Conservation (phyloP, 2,797 vertebrate genomes). For the Okamejei kenojei region DNA sequence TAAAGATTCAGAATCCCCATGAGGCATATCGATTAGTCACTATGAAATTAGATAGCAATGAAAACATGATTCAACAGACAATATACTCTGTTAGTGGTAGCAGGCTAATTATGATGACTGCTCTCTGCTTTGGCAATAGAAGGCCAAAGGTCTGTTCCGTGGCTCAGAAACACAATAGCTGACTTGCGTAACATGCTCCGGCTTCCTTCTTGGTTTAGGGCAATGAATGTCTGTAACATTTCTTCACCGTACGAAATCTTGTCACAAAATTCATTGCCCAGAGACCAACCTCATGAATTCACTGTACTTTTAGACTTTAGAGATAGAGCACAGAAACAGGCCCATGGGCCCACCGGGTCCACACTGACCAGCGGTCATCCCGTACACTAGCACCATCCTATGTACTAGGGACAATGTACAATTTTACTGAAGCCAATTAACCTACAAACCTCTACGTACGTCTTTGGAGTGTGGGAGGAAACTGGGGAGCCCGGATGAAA, state of each 20-base stretch:
- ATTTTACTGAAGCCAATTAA: no score
- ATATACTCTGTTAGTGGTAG: neutral
- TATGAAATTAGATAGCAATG: neutral
- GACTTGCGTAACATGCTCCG: neutral
- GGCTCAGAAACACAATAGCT: neutral
- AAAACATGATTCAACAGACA: neutral
- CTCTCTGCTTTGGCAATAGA: neutral
- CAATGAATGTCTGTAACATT: neutral
- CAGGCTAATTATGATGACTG: neutral
- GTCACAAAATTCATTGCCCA: neutral
- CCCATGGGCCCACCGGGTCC: no score
- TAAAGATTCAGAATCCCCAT: no score
- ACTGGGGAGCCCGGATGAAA: no score
- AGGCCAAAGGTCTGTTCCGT: neutral
- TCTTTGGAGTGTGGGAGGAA: no score
- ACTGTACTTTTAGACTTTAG: no score
- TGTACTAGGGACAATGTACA: no score
- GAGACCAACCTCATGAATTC: neutral
- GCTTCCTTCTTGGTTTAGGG: neutral
- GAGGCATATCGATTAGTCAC: neutral
- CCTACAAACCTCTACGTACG: no score
- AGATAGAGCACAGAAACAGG: no score
- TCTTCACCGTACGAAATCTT: neutral
- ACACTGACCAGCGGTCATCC: no score
- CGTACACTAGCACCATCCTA: no score